Percentiles rank a stretch among this genome's conserved stretches.
phyloP scores from a whole-genome alignment of 2,797 vertebrate genomes.

The Cirrhinus molitorella region DNA sequence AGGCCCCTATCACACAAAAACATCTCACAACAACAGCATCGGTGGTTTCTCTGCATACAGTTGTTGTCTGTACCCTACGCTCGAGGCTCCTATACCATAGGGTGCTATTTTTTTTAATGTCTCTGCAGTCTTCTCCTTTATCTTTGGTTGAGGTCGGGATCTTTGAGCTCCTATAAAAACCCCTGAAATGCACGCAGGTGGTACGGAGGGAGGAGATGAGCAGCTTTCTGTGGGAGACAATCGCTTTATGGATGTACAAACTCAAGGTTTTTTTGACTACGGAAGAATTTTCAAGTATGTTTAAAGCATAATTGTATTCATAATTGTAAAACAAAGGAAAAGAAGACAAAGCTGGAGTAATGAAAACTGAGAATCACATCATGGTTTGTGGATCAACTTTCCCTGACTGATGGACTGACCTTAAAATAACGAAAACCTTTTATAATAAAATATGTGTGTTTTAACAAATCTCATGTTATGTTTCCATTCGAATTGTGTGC shows the following conservation, averaged over 20 bases:
- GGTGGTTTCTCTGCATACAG: constrained; percentile 69
- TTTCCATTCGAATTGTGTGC: not conserved
- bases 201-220: not conserved
- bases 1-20: constrained; percentile 66
- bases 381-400: not conserved
- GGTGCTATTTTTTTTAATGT: constrained; percentile 59
- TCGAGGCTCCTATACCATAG: constrained; percentile 24
- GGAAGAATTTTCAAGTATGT: not conserved
- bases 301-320: not conserved
- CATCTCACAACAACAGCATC: constrained; percentile 74
- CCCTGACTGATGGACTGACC: not conserved
- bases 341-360: not conserved
- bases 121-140: constrained; percentile 12
- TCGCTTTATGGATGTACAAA: not conserved
- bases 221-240: constrained; percentile 27
- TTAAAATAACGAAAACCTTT: not conserved
- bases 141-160: constrained; percentile 48
- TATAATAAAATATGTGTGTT: not conserved
- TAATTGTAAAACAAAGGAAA: not conserved
- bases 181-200: constrained; percentile 10
- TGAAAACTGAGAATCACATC: not conserved
- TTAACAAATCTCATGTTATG: not conserved
- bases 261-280: not conserved
- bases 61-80: constrained; percentile 50
- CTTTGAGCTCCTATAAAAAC: constrained; percentile 23